These are phyloP conservation scores for Bradypodion ventrale DNA, from an alignment of 2,797 vertebrate genomes.

Conservation along the genomic window DNA sequence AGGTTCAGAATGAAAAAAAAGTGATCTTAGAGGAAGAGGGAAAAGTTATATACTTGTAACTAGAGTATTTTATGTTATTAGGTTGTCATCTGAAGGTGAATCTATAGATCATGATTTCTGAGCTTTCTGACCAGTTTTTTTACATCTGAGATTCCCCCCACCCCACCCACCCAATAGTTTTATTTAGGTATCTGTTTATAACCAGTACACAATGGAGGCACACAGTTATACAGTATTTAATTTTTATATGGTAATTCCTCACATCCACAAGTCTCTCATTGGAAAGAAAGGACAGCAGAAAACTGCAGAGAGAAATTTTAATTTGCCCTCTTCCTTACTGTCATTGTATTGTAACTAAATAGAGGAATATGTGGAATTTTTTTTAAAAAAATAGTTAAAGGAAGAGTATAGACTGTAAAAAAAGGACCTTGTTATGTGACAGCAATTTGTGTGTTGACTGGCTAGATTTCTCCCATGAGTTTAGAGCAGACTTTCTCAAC, in stretches of 20 bases:
- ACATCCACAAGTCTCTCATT: slow-evolving; percentile 98
- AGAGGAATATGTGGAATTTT: slow-evolving; percentile 73
- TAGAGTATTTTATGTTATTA: slow-evolving; percentile 33
- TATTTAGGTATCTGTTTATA: background rate
- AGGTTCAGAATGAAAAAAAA: slow-evolving; percentile 39
- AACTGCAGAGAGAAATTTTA: slow-evolving; percentile 80
- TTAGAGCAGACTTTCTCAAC: too few relatives aligned
- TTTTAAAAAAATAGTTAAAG: slow-evolving; percentile 73
- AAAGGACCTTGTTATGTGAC: too few relatives aligned
- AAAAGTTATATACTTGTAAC: background rate
- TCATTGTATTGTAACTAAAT: slow-evolving; percentile 73
- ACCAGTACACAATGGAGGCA: background rate
- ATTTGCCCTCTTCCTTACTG: slow-evolving; percentile 55
- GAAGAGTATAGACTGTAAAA: slow-evolving; percentile 81
- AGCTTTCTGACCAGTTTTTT: background rate
- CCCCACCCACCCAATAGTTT: too few relatives aligned
- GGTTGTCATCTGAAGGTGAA: slow-evolving; percentile 10
- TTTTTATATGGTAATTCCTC: slow-evolving; percentile 97
- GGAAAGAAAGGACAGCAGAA: slow-evolving; percentile 99
- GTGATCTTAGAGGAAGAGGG: background rate
- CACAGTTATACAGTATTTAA: too few relatives aligned
- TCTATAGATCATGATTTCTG: background rate
- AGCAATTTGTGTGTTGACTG: too few relatives aligned
- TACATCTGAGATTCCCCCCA: background rate
- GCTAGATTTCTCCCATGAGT: too few relatives aligned